A percentile compares a stretch with the other conserved stretches of the same genome.
phyloP scores from a whole-genome alignment of 2,797 vertebrate species.

The Mico argentatus region DNA sequence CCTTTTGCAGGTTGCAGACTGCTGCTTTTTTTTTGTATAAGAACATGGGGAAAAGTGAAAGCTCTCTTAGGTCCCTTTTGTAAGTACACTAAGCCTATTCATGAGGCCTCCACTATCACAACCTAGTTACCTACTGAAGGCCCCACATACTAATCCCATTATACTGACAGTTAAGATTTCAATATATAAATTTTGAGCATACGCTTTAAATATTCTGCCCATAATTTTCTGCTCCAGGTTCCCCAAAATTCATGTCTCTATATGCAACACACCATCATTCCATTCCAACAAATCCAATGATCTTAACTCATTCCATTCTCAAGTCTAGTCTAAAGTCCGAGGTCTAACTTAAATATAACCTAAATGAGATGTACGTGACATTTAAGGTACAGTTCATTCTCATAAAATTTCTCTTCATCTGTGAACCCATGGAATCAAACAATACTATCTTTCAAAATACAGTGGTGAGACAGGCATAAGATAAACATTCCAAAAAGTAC shows the following conservation, averaged over 20 bases:
- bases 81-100: neutral
- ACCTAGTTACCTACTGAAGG: neutral
- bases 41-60: neutral
- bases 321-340: neutral
- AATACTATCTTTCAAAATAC: neutral
- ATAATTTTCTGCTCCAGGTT: neutral
- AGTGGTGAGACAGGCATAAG: too few relatives aligned
- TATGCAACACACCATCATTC: neutral
- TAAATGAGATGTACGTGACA: neutral
- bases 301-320: neutral
- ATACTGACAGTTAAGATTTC: neutral
- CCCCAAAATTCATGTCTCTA: neutral
- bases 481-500: neutral
- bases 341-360: neutral
- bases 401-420: neutral
- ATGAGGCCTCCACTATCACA: too few relatives aligned
- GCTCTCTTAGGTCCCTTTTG: neutral
- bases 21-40: too few relatives aligned
- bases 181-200: neutral
- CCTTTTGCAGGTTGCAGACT: neutral
- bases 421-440: too few relatives aligned
- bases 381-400: neutral
- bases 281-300: neutral
- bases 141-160: neutral
- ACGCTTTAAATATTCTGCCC: neutral